phyloP scores from a whole-genome alignment of 2,113 vertebrate genomes.

The Cyanoliseus patagonus region DNA sequence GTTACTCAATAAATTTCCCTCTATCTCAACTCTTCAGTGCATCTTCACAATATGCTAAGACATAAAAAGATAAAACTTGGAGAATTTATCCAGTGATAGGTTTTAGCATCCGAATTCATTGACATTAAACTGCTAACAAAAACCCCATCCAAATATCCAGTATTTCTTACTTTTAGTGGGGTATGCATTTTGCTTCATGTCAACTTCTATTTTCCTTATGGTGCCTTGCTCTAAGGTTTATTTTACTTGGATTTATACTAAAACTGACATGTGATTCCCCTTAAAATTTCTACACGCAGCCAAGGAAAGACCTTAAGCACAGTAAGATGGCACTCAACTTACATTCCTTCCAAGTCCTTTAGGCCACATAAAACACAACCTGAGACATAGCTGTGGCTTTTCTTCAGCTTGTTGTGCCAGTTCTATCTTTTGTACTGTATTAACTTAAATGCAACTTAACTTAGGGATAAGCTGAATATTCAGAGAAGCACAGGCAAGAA shows the following conservation, averaged over 20 bases:
- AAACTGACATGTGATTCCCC: conserved; percentile 4
- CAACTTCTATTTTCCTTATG: background rate
- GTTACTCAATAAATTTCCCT: background rate
- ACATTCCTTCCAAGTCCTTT: conserved; percentile 20
- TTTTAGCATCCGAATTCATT: background rate
- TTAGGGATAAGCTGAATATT: background rate
- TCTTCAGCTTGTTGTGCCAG: background rate
- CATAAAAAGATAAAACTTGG: background rate
- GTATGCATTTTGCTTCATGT: background rate
- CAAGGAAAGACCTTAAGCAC: background rate
- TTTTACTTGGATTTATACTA: conserved; percentile 31
- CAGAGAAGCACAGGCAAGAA: background rate
- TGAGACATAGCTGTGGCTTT: background rate
- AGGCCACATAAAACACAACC: background rate
- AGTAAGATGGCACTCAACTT: background rate
- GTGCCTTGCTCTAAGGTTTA: background rate
- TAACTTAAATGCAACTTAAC: background rate
- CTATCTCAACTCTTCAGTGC: background rate
- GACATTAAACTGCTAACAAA: background rate
- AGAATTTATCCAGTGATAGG: background rate
- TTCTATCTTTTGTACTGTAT: background rate
- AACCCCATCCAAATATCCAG: background rate
- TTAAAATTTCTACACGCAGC: conserved; percentile 10
- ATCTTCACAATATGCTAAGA: background rate
- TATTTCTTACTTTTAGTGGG: background rate